Conservation (phyloP, 2,888 invertebrate genomes). For the Crepidodera aurea region DNA sequence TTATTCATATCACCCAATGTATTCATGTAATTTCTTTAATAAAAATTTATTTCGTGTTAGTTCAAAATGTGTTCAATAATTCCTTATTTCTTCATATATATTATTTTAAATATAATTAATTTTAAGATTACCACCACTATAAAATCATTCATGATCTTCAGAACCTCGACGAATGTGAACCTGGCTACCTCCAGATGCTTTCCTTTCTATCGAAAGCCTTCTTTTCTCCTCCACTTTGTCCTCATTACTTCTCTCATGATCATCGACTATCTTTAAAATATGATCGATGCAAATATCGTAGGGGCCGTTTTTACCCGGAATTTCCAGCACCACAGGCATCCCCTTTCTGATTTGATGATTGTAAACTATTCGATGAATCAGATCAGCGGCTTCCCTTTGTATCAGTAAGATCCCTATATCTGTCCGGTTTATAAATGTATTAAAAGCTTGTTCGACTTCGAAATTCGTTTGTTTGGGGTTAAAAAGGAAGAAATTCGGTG, state of each 20-base stretch:
- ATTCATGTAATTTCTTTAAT: no score
- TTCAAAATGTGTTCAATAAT: no score
- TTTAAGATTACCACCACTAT: no score
- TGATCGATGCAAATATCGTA: constrained; percentile 35
- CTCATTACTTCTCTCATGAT: constrained; percentile 24
- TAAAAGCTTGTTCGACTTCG: constrained; percentile 9
- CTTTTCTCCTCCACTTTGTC: constrained; percentile 19
- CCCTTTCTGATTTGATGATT: constrained; percentile 24
- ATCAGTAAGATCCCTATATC: constrained; percentile 46
- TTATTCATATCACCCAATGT: no score
- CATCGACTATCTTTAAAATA: constrained; percentile 24
- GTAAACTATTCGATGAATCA: constrained; percentile 33
- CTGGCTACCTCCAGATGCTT: background rate
- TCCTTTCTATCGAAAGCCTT: background rate
- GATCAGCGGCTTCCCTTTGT: constrained; percentile 43
- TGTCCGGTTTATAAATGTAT: constrained; percentile 29
- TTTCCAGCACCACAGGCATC: constrained; percentile 43
- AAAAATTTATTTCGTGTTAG: no score
- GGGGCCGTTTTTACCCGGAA: constrained; percentile 42
- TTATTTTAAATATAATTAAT: no score
- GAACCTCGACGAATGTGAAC: background rate
- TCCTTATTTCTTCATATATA: no score
- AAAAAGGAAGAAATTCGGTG: constrained; percentile 42
- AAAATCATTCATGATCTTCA: constrained; percentile 5
- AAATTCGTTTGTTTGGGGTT: constrained; percentile 2